Evolutionary conservation across 1,140 invertebrate species (phyloP), one percentile per base, ranked within the genome.

Genomic region (Drosophila repletoides): DNA sequence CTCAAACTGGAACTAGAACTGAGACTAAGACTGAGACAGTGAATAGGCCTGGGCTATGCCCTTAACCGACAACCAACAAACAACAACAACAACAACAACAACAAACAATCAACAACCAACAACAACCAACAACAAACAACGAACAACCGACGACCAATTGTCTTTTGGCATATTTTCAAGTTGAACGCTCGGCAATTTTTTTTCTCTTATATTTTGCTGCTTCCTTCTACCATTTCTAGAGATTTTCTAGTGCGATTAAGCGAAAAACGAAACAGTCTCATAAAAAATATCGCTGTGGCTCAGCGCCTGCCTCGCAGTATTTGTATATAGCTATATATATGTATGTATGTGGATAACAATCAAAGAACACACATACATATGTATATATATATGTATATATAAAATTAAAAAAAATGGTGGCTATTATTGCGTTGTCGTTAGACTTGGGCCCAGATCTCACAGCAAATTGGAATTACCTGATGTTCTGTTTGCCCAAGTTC

Each of bases 121-220:
- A 33, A 69, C 63, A 73, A 24, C 45, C 51, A 31, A 69, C 38
- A 53, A 34, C 12, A 45, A 33, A 64, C 53, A 46, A 45, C 21
- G 31, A 36, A 58, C 49, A 43, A 65, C 55, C 59, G 43, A 72
- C 79, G 77, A 86, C 79, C 79, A 84, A 84, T 84, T 84, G 79
- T 84, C 79, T 84, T 86, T 84, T 75, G 80, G 79, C 79, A 84
- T 79, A 86, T 86, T 86, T 84, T 86, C 71, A 86, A 86, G 79
- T 84, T 84, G 79, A 84, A 84, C 80, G 79, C 79, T 84, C 80
- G 71, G 60, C 61, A 59, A 46, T 55, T 64, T 77, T 63, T 52
- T 28, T 22, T 38, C 45, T 48, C 31, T 21, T 36, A 40, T 41
- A 19, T 36, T 17, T 36, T 43, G 24, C 22, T 55, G 26, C 38